Percentiles rank a stretch among this genome's conserved stretches.
Evolutionary conservation across 1,140 invertebrate genomes (phyloP).

Genomic region (Cotesia vestalis): DNA sequence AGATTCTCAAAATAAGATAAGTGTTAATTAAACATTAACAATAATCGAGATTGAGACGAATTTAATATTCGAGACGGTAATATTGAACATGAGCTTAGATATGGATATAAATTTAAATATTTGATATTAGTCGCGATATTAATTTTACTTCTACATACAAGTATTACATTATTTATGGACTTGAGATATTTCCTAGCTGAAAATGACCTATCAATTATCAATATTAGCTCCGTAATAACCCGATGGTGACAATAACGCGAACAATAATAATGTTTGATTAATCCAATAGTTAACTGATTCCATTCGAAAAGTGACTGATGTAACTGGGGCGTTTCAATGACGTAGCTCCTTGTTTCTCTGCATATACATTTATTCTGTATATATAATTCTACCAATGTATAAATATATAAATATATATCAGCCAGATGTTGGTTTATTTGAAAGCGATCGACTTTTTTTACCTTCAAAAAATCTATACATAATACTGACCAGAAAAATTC

Average conservation of each 20-base stretch:
- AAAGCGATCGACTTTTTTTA: not conserved
- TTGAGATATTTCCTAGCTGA: slow-evolving; percentile 18
- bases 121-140: too few species aligned
- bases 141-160: too few species aligned
- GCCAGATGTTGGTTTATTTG: not conserved
- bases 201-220: slow-evolving; percentile 40
- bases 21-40: too few species aligned
- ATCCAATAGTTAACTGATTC: slow-evolving; percentile 46
- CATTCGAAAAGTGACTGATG: slow-evolving; percentile 51
- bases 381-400: too few species aligned
- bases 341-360: slow-evolving; percentile 34
- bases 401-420: not conserved
- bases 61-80: too few species aligned
- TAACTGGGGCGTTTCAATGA: slow-evolving; percentile 57
- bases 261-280: not conserved
- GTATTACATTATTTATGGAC: not conserved
- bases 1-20: too few species aligned
- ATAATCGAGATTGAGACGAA: too few species aligned
- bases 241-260: slow-evolving; percentile 12
- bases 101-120: too few species aligned
- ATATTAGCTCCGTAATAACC: slow-evolving; percentile 33
- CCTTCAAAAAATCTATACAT: too few species aligned
- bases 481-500: too few species aligned
- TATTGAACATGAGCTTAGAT: too few species aligned
- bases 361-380: not conserved